phyloP scores from a whole-genome alignment of 2,113 vertebrate species.

The Syngnathoides biaculeatus region DNA sequence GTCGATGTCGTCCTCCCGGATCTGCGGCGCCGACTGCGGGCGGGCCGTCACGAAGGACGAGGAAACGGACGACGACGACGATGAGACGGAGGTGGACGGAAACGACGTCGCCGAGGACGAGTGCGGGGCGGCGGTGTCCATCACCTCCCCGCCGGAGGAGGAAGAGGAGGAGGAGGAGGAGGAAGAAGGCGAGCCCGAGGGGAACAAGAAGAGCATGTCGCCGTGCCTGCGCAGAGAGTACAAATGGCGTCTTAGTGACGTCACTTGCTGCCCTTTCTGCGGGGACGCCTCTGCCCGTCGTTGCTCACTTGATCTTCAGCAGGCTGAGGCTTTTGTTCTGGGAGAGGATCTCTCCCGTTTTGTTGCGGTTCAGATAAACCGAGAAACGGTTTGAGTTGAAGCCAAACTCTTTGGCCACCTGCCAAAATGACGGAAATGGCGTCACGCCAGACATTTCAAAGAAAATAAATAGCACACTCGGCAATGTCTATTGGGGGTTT shows the following conservation, averaged over 20 bases:
- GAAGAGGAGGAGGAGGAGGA: constrained; percentile 77
- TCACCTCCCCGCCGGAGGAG: constrained; percentile 73
- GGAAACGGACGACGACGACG: constrained; percentile 50
- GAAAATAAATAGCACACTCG: no score
- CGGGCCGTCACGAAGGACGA: constrained; percentile 64
- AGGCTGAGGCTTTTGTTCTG: constrained; percentile 89
- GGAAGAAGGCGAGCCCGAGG: constrained; percentile 76
- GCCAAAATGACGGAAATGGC: constrained; percentile 10
- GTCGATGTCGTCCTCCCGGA: constrained; percentile 93
- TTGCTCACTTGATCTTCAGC: constrained; percentile 94
- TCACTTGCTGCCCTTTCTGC: not conserved
- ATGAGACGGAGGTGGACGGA: constrained; percentile 48
- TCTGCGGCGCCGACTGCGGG: constrained; percentile 72
- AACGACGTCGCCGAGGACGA: constrained; percentile 59
- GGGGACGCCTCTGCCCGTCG: no score
- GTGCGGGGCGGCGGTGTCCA: constrained; percentile 83
- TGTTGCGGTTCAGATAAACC: constrained; percentile 91
- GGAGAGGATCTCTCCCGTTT: constrained; percentile 87
- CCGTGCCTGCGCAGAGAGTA: constrained; percentile 80
- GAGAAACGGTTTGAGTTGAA: constrained; percentile 94
- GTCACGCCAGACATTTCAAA: no score
- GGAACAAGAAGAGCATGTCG: constrained; percentile 92
- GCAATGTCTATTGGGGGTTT: no score
- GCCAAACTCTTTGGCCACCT: constrained; percentile 97
- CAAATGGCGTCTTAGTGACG: not conserved